Conservation (phyloP, 2,888 invertebrate species). For the Clepsis dumicolana region DNA sequence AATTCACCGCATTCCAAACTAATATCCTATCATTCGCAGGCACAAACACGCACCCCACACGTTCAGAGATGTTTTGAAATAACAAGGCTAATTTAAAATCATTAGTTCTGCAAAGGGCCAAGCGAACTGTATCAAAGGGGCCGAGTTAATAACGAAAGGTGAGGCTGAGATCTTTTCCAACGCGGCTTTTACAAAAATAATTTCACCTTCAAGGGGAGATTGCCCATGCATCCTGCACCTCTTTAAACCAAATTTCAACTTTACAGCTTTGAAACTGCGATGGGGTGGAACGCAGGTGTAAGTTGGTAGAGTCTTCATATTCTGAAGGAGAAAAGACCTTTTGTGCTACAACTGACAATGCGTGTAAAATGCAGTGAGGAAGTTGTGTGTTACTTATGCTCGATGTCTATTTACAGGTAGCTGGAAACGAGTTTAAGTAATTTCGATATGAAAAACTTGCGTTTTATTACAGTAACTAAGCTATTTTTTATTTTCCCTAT, state of each 20-base stretch:
- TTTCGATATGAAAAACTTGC: no score
- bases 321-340: conserved; percentile 15
- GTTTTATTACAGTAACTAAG: no score
- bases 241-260: neutral
- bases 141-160: conserved; percentile 82
- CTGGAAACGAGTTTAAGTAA: no score
- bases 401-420: neutral
- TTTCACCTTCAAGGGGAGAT: conserved; percentile 58
- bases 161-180: conserved; percentile 75
- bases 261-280: neutral
- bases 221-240: conserved; percentile 51
- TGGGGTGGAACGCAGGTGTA: neutral
- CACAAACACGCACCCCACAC: conserved; percentile 54
- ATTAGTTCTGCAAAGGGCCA: conserved; percentile 71
- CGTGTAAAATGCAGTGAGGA: conserved; percentile 35
- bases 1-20: neutral
- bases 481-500: no score
- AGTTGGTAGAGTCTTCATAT: conserved; percentile 28
- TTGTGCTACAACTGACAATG: conserved; percentile 32
- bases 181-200: conserved; percentile 72
- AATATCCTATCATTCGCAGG: neutral
- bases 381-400: neutral
- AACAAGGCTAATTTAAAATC: conserved; percentile 74
- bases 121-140: conserved; percentile 76
- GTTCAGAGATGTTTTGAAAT: conserved; percentile 58